Conservation (phyloP, 2,113 vertebrate genomes). For the Sander vitreus region DNA sequence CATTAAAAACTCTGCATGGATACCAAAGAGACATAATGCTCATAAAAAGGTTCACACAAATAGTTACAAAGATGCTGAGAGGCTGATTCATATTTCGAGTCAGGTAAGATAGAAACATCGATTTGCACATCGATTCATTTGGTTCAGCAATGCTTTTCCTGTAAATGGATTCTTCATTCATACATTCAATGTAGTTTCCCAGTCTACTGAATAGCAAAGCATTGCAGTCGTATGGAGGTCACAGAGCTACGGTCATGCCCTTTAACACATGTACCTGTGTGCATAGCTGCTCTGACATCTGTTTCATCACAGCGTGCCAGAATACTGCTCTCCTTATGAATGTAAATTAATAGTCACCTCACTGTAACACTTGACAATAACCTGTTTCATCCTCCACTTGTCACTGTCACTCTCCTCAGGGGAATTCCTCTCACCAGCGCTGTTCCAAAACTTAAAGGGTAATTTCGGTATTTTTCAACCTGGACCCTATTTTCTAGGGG, state of each 20-base stretch:
- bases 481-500: too few species aligned
- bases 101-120: background rate
- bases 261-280: background rate
- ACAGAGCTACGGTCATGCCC: background rate
- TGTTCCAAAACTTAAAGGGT: background rate
- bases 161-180: slow-evolving; percentile 7
- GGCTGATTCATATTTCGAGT: background rate
- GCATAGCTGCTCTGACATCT: slow-evolving; percentile 10
- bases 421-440: background rate
- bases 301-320: background rate
- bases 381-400: background rate
- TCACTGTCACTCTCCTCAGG: background rate
- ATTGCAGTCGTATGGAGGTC: slow-evolving; percentile 8
- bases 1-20: background rate
- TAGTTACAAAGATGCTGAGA: background rate
- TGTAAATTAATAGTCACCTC: background rate
- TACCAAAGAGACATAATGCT: background rate
- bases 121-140: background rate
- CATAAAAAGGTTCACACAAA: background rate
- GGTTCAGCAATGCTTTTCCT: background rate
- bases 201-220: background rate
- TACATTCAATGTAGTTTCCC: background rate
- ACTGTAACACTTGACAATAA: background rate
- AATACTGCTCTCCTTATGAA: background rate
- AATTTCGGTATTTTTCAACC: too few species aligned